Percentiles rank a stretch among this genome's conserved stretches.
Conservation (phyloP, 2,113 vertebrate species). For the Rhipidura dahli region DNA sequence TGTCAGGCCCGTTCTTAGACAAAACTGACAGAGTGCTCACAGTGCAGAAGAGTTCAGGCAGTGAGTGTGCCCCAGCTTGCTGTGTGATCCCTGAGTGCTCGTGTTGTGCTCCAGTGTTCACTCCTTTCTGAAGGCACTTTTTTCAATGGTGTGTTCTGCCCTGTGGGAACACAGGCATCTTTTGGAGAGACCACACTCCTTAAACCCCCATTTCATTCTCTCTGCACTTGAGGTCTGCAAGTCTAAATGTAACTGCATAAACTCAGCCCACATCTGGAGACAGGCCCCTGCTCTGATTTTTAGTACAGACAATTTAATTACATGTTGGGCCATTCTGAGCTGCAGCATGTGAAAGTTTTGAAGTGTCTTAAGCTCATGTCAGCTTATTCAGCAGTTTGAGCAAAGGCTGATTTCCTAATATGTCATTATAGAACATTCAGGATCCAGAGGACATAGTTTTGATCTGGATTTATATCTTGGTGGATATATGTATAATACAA, state of each 20-base stretch:
- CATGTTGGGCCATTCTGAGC: neutral
- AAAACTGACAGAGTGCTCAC: neutral
- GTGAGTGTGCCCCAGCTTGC: neutral
- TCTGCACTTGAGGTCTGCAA: neutral
- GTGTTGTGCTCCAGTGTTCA: accelerated
- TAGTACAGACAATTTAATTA: neutral
- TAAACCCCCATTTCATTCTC: neutral
- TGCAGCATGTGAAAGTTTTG: neutral
- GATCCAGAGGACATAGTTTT: neutral
- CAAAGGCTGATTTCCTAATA: neutral
- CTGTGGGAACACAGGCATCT: neutral
- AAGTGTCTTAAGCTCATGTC: neutral
- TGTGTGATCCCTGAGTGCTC: neutral
- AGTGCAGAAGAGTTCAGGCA: neutral
- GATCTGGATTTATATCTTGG: neutral
- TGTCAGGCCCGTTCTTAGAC: neutral
- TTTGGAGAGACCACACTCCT: neutral
- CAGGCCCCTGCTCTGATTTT: neutral
- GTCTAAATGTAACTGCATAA: neutral
- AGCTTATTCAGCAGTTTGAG: neutral
- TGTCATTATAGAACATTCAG: neutral
- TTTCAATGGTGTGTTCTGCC: neutral
- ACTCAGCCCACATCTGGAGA: accelerated
- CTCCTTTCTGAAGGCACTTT: neutral
- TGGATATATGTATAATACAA: neutral